phyloP scores from a whole-genome alignment of 1,140 invertebrate genomes.

The Pogonus chalceus region DNA sequence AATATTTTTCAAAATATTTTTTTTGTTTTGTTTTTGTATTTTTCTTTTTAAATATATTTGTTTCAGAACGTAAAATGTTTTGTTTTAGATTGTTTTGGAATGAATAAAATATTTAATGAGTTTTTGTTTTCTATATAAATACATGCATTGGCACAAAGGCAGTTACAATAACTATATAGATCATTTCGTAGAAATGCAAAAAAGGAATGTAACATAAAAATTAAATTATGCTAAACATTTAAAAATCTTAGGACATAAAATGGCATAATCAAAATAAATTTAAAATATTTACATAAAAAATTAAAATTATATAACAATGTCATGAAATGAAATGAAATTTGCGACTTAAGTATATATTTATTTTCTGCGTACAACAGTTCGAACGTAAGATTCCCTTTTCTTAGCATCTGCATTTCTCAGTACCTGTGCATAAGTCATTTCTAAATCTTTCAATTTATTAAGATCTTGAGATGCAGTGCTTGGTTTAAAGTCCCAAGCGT shows the following conservation, averaged over 20 bases:
- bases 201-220: background rate
- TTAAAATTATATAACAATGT: conserved; percentile 8
- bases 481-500: conserved; percentile 48
- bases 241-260: conserved; percentile 2
- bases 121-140: background rate
- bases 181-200: background rate
- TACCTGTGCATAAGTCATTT: conserved; percentile 74
- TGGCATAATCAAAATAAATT: background rate
- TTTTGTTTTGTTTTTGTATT: too few species aligned
- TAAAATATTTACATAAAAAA: conserved; percentile 3
- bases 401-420: conserved; percentile 54
- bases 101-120: too few species aligned
- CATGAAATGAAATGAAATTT: background rate
- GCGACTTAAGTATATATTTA: background rate
- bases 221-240: background rate
- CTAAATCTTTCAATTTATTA: conserved; percentile 65
- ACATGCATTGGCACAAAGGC: conserved; percentile 4
- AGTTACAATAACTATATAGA: background rate
- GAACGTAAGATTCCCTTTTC: conserved; percentile 28
- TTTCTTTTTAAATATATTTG: too few species aligned
- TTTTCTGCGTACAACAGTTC: conserved; percentile 21
- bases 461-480: conserved; percentile 70
- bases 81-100: too few species aligned
- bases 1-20: too few species aligned
- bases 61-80: too few species aligned